Evolutionary conservation across 2,797 vertebrate genomes (phyloP), one percentile per base, ranked within the genome.

Genomic region (Sebastes diploproa): DNA sequence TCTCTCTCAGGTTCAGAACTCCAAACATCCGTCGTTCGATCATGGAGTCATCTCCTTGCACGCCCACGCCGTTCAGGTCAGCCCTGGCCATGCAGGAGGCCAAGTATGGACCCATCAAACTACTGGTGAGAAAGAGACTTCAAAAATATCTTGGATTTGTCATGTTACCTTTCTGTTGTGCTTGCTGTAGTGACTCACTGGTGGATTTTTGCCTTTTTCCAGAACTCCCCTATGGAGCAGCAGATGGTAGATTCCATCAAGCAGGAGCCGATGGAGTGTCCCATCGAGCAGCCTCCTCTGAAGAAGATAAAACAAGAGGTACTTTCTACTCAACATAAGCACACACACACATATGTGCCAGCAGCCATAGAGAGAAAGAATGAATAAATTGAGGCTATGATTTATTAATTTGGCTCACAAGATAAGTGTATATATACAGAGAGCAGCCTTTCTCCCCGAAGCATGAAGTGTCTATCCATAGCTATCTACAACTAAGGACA

Each of bases 291-390:
- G 71, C 97, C 97, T 86, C 94, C 97, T 60, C 92, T 98, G 79
- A 99, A 99, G 92, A 99, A 99, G 94, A 99, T 99, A 86, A 99
- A 99, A 92, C 98, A 98, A 94, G 98, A 99, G 97, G 98, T 99
- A 94, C 92, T 88, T 92, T 82, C 56, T 81, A 55, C 32, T 61
- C 42, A 42, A 25, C 29, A 68, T 6, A 55, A 27, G 10, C 59
- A 75, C 9, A 2, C 23, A 58, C 20, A 50, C 36, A 67, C 60
- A 16, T 11, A 60, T 38, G 18, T 11, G 36, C 36, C 0, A 20
- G 29, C 6, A 16, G 9, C 30, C 3, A 32, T 20, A 20, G 16
- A 30, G 16, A 60, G 27, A 30, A 9, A 30, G 27, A 60, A 6
- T 20, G 29, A 61, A 61, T 61, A 32, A 11, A 61, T n/a, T 20